These are phyloP conservation scores for Pogonocherus hispidulus DNA, from an alignment of 2,888 invertebrate genomes.

Conservation along the genomic window DNA sequence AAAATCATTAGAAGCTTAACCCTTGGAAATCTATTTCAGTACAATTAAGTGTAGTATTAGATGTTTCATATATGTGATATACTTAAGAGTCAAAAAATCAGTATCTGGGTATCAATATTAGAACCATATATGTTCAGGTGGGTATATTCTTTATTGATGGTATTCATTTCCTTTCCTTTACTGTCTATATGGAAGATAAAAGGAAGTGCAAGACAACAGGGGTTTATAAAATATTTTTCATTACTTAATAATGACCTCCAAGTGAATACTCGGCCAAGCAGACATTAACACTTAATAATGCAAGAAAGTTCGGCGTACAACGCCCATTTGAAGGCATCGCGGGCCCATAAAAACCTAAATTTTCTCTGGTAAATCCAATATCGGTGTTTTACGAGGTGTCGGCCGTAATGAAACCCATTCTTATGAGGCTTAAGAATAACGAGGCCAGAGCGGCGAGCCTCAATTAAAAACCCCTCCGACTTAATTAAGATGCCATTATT, in stretches of 20 bases:
- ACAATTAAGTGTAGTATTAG: too few species aligned
- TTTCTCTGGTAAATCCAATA: constrained; percentile 56
- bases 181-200: not conserved
- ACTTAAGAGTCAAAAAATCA: too few species aligned
- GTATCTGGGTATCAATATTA: too few species aligned
- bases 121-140: too few species aligned
- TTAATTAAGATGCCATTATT: constrained; percentile 69
- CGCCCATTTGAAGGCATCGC: constrained; percentile 12
- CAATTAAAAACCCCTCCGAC: constrained; percentile 69
- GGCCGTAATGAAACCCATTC: constrained; percentile 67
- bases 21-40: too few species aligned
- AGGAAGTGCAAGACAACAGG: not conserved
- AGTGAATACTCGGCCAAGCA: constrained; percentile 17
- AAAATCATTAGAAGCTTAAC: too few species aligned
- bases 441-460: constrained; percentile 62
- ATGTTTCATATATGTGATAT: too few species aligned
- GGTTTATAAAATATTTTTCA: not conserved
- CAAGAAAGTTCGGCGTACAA: constrained; percentile 13
- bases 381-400: constrained; percentile 67
- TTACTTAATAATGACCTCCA: not conserved
- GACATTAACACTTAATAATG: constrained; percentile 29
- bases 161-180: not conserved
- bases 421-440: constrained; percentile 64
- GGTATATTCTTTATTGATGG: not conserved
- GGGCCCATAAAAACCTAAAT: constrained; percentile 31